Base-by-base conservation (phyloP, 2,888 invertebrate genomes). In the Andrena fulva region DNA sequence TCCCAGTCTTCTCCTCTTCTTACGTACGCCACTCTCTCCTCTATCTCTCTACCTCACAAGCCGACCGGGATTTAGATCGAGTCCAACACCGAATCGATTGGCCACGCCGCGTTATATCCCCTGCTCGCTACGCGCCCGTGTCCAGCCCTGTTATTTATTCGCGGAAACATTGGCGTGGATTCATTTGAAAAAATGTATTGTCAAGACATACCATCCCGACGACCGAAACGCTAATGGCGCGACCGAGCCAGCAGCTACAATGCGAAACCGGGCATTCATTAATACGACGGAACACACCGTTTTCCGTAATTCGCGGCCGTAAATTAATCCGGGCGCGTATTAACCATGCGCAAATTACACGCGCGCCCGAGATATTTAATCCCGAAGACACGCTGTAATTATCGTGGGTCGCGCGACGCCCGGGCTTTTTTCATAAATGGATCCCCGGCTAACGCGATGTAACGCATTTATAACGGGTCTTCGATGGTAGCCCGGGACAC, bases 301-400 rank as follows among this genome's bases (percentile, higher is more conserved):
- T 85, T 84, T 76, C 70, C 60, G 81, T 85, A 77, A 84, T 84
- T 79, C 81, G 20, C 71, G 35, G 60, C 56, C 52, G 66, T 80
- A 83, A 77, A 82, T 83, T 83, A 82, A 85, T 85, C 66, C 77
- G 54, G 50, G 33, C 71, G 70, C 73, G 69, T 85, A 83, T 83
- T 83, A 85, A 86, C 83, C 83, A 76, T 64, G 80, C 74, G 78
- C 77, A 80, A 86, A 85, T 85, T 85, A 82, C 76, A 80, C 73
- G 67, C 69, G 74, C 78, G 35, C 29, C 72, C 80, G 70, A 76
- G 85, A 82, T 77, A 85, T 85, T 85, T 85, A 82, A 82, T 82
- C 79, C 71, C 69, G 63, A 85, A 77, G 80, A 82, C 76, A 85
- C 82, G 77, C 48, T 85, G 75, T 80, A 85, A 85, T 85, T 85